Conservation (phyloP, 2,888 invertebrate genomes). For the Acheta domesticus region DNA sequence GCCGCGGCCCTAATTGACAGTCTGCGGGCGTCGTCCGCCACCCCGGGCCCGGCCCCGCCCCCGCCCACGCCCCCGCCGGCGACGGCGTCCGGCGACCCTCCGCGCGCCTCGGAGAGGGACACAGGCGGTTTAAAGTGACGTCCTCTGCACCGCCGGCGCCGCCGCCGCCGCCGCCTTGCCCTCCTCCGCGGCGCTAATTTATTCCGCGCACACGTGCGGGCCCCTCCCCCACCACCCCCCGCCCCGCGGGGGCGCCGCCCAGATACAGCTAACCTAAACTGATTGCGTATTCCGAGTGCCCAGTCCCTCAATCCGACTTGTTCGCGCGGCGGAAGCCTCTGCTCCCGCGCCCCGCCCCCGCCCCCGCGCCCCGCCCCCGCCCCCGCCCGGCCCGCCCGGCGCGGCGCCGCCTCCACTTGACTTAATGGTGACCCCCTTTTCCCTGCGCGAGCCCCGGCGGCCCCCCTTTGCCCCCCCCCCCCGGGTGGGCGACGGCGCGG, state of each 20-base stretch:
- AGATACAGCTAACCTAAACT: conserved; percentile 28
- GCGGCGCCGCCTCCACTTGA: conserved; percentile 19
- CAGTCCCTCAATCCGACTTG: too few relatives aligned
- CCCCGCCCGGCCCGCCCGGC: not conserved
- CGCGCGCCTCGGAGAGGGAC: not conserved
- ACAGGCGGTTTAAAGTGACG: not conserved
- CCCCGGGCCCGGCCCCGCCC: too few relatives aligned
- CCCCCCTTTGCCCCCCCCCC: not conserved
- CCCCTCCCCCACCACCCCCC: not conserved
- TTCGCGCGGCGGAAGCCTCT: not conserved
- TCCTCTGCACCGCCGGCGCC: not conserved
- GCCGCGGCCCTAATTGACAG: not conserved
- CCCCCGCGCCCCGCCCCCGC: too few relatives aligned
- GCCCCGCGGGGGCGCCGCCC: conserved; percentile 3
- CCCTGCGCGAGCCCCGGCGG: not conserved
- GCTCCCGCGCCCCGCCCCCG: not conserved
- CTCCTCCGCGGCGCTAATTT: conserved; percentile 26
- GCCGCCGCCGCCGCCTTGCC: not conserved
- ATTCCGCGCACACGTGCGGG: conserved; percentile 27
- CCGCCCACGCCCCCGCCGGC: not conserved
- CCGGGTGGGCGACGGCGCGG: not conserved
- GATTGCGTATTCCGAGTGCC: conserved; percentile 29
- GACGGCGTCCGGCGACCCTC: not conserved
- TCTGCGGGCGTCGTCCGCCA: not conserved
- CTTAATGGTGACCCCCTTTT: conserved; percentile 25